Evolutionary conservation across 2,888 invertebrate species (phyloP), one percentile per base, ranked within the genome.

Genomic region (Eutolmus rufibarbis): DNA sequence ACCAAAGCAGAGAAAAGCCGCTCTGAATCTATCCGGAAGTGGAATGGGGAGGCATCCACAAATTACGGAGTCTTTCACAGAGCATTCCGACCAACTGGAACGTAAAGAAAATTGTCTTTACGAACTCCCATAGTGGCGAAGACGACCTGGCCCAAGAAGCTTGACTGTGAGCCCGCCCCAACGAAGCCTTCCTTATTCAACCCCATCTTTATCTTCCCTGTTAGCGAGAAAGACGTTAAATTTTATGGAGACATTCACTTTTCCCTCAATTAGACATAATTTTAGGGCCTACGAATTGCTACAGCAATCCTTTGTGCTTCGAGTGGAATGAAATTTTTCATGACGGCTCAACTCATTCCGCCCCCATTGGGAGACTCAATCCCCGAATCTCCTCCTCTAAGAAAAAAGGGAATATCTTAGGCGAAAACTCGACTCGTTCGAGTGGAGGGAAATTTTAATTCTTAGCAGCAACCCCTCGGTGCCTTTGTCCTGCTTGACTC

Each of bases 261-360:
- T 78, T 78, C 78, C 40, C 78, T 28, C 78, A 40, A 78, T 78
- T 78, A 43, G 43, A 78, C 78, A 78, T 78, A 46, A 78, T 78
- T 78, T 78, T 78, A 43, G 28, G 19, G 40, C 40, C 37, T 37
- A 19, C 40, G 40, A 78, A 78, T 78, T 78, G 78, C 40, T 43
- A 37, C 37, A 43, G 40, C 37, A 78, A 78, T 78, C 40, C 16
- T 78, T 78, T 78, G 78, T 78, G 43, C 43, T 28, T 40, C 28
- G 40, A 78, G 43, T 78, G 78, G 78, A 78, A 78, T 23, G 46
- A 40, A 46, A 43, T 40, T 40, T 40, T 78, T 78, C 78, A 46
- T 43, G 40, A 76, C 34, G 34, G 76, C 40, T 76, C 9, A 37
- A 1, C 40, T 37, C 40, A 23, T 23, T 28, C 23, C 28, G 7